Percentiles rank a stretch among this genome's conserved stretches.
Conservation (phyloP, 2,113 vertebrate genomes). For the Colinus virginianus region DNA sequence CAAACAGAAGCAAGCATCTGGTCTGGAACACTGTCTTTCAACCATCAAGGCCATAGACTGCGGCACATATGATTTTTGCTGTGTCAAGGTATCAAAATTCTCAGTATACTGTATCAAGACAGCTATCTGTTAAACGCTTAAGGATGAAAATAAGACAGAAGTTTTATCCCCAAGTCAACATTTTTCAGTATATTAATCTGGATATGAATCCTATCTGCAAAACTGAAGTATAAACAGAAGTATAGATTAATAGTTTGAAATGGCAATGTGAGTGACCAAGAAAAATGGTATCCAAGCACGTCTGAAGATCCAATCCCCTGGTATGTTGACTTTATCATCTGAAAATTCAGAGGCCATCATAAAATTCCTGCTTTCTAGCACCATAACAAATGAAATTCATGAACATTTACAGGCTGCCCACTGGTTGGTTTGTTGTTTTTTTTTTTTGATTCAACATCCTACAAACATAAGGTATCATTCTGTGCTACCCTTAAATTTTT, state of each 20-base stretch:
- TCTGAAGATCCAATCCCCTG: background rate
- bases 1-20: conserved; percentile 80
- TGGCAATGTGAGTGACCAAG: background rate
- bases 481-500: background rate
- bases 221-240: background rate
- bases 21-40: conserved; percentile 85
- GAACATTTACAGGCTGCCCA: background rate
- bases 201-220: background rate
- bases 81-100: conserved; percentile 82
- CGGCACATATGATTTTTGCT: conserved; percentile 79
- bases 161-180: background rate
- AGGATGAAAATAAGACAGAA: background rate
- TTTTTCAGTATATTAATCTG: background rate
- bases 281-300: background rate
- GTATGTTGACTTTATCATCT: background rate
- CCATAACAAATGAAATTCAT: background rate
- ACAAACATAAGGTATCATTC: background rate
- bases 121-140: background rate
- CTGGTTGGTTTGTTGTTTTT: too few relatives aligned
- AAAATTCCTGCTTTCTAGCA: background rate
- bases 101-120: background rate
- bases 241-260: background rate
- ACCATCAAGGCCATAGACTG: conserved; percentile 77
- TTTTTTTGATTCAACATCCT: background rate
- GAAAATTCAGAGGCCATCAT: background rate